Percentiles rank a stretch among this genome's conserved stretches.
phyloP scores from a whole-genome alignment of 2,797 vertebrate species.

The Cynopterus sphinx region DNA sequence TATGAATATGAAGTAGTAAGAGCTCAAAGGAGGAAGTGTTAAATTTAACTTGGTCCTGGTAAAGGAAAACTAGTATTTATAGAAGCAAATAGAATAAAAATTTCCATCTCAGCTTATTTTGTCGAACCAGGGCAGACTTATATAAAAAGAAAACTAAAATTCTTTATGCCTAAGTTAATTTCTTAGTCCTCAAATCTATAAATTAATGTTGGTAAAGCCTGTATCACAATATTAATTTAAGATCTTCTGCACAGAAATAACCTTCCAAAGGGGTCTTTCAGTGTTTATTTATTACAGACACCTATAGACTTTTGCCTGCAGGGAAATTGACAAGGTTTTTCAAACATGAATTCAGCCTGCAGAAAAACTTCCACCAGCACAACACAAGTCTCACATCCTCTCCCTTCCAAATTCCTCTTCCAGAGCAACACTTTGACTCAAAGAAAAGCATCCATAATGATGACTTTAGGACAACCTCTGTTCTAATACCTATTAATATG shows the following conservation, averaged over 20 bases:
- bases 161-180: background rate
- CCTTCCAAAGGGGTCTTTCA: background rate
- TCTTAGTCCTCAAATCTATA: background rate
- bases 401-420: background rate
- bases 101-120: background rate
- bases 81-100: conserved; percentile 31
- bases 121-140: background rate
- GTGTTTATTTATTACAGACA: conserved; percentile 10
- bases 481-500: background rate
- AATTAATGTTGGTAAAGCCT: background rate
- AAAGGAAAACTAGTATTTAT: background rate
- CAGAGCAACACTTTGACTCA: background rate
- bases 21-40: background rate
- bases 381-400: background rate
- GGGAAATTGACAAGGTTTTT: conserved; percentile 1
- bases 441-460: background rate
- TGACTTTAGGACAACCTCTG: background rate
- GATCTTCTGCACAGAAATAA: background rate
- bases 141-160: conserved; percentile 34
- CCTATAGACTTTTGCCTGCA: background rate
- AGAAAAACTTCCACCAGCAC: background rate
- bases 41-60: background rate
- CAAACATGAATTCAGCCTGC: background rate
- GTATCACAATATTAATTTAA: background rate
- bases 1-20: background rate